phyloP scores from a whole-genome alignment of 2,888 invertebrate species.

The Spatulosminthurus flaviceps region DNA sequence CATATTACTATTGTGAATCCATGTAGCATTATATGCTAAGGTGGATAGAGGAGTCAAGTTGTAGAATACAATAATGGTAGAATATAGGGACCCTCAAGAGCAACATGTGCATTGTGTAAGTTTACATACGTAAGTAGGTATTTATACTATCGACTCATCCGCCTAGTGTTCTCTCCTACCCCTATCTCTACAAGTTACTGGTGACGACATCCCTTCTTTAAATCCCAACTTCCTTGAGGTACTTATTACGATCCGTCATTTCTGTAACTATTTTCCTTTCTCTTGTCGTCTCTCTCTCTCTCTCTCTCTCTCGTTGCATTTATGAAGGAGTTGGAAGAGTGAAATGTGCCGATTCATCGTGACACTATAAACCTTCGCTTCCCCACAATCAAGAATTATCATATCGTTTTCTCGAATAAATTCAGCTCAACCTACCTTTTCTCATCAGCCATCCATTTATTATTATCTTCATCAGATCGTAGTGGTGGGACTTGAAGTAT shows the following conservation, averaged over 20 bases:
- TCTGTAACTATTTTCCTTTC: background rate
- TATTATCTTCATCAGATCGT: background rate
- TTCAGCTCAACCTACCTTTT: constrained; percentile 33
- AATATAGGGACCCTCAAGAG: too few relatives aligned
- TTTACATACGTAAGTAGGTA: background rate
- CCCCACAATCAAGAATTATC: constrained; percentile 45
- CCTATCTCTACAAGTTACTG: background rate
- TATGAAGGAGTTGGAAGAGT: too few relatives aligned
- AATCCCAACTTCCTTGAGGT: background rate
- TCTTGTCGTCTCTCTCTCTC: background rate
- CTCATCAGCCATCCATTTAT: constrained; percentile 28
- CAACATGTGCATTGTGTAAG: too few relatives aligned
- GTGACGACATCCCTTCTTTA: background rate
- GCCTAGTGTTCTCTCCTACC: background rate
- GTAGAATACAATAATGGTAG: too few relatives aligned
- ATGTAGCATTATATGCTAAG: too few relatives aligned
- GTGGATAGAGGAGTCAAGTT: too few relatives aligned
- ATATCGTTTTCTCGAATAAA: constrained; percentile 44
- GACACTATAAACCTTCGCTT: constrained; percentile 31
- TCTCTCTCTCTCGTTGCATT: too few relatives aligned
- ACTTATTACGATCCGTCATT: constrained; percentile 11
- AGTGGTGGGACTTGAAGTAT: background rate
- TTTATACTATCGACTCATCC: background rate
- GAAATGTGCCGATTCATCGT: constrained; percentile 49
- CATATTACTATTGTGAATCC: too few relatives aligned